Conservation (phyloP, 2,888 invertebrate species). For the Calliscelio sp. region DNA sequence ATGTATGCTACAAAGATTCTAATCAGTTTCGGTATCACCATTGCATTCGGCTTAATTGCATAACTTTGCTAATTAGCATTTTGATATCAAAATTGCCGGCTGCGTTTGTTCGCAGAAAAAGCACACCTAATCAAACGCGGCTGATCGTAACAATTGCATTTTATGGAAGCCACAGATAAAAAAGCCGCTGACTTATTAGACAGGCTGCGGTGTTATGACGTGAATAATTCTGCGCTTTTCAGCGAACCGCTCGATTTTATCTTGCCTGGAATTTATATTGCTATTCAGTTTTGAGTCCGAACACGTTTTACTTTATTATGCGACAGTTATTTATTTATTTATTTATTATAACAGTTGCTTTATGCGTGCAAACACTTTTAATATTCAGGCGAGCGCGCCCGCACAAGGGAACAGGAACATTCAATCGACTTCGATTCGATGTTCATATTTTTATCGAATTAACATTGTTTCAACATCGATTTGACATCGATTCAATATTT, state of each 20-base stretch:
- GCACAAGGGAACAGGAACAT: too few relatives aligned
- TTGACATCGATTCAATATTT: too few relatives aligned
- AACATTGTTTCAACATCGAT: too few relatives aligned
- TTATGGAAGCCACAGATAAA: conserved; percentile 32
- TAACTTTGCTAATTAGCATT: conserved; percentile 61
- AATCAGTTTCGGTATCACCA: conserved; percentile 47
- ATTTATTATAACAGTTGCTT: too few relatives aligned
- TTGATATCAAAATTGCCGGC: conserved; percentile 33
- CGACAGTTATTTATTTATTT: conserved; percentile 11
- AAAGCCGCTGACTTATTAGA: conserved; percentile 27
- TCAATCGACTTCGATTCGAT: too few relatives aligned
- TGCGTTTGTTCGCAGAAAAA: conserved; percentile 26
- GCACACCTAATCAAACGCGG: conserved; percentile 18
- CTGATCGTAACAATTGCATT: conserved; percentile 32
- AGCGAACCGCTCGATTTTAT: conserved; percentile 25
- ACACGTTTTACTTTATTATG: conserved; percentile 12
- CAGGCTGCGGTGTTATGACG: not conserved
- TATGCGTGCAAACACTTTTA: too few relatives aligned
- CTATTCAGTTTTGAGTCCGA: not conserved
- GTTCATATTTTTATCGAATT: too few relatives aligned
- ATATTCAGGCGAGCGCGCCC: too few relatives aligned
- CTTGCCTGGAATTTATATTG: conserved; percentile 15
- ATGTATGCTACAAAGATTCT: conserved; percentile 56
- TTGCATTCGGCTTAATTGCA: conserved; percentile 43
- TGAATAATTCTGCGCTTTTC: conserved; percentile 9